Evolutionary conservation across 2,797 vertebrate species (phyloP).

Genomic region (Mormyrops boulengeri): DNA sequence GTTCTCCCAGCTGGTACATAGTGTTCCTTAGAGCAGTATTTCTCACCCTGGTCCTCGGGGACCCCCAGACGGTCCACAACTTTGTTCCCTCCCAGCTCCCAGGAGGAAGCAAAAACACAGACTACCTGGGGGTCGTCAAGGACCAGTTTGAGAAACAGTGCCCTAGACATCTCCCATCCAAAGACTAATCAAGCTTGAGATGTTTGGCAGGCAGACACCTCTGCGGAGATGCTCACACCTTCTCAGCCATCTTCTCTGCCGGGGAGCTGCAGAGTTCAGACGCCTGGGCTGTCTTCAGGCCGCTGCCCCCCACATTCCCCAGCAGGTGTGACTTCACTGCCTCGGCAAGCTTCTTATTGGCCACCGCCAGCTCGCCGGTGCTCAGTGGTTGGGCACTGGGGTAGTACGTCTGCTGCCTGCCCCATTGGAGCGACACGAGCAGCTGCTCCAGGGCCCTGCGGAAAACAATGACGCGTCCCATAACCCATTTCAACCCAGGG

Average conservation of each 20-base stretch:
- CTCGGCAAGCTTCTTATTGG: constrained; percentile 79
- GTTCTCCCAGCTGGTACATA: background rate
- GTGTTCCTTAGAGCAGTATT: background rate
- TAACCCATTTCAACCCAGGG: constrained; percentile 2
- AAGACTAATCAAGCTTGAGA: background rate
- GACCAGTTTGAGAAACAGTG: background rate
- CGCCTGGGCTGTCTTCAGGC: constrained; percentile 48
- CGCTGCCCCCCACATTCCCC: constrained; percentile 62
- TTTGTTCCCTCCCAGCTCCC: background rate
- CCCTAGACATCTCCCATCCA: background rate
- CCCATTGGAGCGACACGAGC: constrained; percentile 90
- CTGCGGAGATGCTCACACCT: constrained; percentile 52
- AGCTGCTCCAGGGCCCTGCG: constrained; percentile 85
- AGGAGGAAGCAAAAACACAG: background rate
- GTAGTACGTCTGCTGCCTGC: constrained; percentile 84
- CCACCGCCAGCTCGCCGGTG: constrained; percentile 76
- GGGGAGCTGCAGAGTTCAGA: constrained; percentile 81
- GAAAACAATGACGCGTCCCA: background rate
- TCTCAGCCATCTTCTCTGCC: constrained; percentile 96
- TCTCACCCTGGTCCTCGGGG: background rate
- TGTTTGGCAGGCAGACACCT: background rate
- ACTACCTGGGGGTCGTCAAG: background rate
- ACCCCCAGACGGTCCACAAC: background rate
- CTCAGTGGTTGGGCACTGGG: constrained; percentile 77
- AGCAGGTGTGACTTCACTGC: constrained; percentile 84